Conservation (phyloP, 2,797 vertebrate species). For the Clarias laeviceps region DNA sequence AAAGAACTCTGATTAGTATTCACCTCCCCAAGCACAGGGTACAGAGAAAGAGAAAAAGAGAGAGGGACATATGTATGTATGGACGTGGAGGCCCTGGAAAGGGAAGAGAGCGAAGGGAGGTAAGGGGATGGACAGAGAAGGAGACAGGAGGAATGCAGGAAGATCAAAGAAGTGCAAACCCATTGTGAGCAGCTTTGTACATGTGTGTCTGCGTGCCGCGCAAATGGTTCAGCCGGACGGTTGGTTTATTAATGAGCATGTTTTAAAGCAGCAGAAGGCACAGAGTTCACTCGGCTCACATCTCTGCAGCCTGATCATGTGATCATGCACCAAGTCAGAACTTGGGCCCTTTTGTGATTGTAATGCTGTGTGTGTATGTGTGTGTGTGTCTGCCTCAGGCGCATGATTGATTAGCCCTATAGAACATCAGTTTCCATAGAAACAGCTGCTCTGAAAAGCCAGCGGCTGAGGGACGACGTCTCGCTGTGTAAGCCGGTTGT, state of each 20-base stretch:
- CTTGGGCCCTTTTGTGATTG: slow-evolving; percentile 38
- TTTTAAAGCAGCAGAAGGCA: slow-evolving; percentile 1
- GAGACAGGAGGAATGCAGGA: slow-evolving; percentile 36
- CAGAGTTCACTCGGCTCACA: neutral
- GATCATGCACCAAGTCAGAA: slow-evolving; percentile 50
- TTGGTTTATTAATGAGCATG: slow-evolving; percentile 29
- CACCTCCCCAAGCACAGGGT: slow-evolving; percentile 65
- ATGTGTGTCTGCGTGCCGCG: neutral
- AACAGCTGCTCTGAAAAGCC: slow-evolving; percentile 56
- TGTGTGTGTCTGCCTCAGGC: slow-evolving; percentile 31
- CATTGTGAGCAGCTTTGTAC: neutral
- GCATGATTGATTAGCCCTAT: slow-evolving; percentile 58
- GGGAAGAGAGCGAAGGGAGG: slow-evolving; percentile 15
- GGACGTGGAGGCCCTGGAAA: slow-evolving; percentile 25
- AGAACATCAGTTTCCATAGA: slow-evolving; percentile 66
- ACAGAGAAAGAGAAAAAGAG: slow-evolving; percentile 1
- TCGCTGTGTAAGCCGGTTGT: slow-evolving; percentile 47
- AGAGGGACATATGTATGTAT: neutral
- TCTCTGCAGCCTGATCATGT: slow-evolving; percentile 62
- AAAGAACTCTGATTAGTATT: slow-evolving; percentile 87
- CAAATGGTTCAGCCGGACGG: slow-evolving; percentile 7
- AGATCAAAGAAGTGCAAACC: slow-evolving; percentile 1
- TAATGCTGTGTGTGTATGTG: slow-evolving; percentile 42
- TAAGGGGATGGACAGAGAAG: slow-evolving; percentile 11
- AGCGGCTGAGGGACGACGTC: slow-evolving; percentile 45